Evolutionary conservation across 2,797 vertebrate genomes (phyloP), one percentile per base, ranked within the genome.

Genomic region (Macropodus opercularis): DNA sequence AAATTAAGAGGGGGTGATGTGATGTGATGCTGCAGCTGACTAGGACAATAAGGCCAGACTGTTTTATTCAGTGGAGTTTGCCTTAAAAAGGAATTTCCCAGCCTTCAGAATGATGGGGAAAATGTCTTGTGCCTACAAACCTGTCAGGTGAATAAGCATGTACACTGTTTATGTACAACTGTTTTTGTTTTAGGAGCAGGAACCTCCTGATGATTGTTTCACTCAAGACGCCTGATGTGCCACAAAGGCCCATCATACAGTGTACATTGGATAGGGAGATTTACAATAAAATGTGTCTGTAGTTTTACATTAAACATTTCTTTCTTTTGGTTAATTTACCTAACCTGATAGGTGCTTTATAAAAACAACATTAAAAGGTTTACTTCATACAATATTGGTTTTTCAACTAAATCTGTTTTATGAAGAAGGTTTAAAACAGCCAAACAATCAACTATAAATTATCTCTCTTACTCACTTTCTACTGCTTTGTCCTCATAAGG

Each of bases 251-350:
- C 18, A 19, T 32, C 53, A 18, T 68, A 42, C 27, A 41, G 3
- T 34, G 51, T 75, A 31, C 18, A 67, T 17, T 72, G 43, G 24
- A 49, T 41, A 40, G 18, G 27, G 42, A 58, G 22, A 49, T 51
- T 13, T 72, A 56, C 22, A 77, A 73, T 76, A 51, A 76, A 83
- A 75, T 57, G 43, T 46, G 26, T 35, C 31, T 57, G 9, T 52
- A 18, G 40, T 60, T 48, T 55, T 7, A 35, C 42, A 42, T 56
- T 9, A 23, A 13, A 3, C n/a, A 14, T 29, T 2, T 5, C 59
- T 42, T 27, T 31, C 14, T 19, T 4, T 5, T 36, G 14, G 5
- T 6, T 43, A 8, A 40, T 48, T 44, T 0, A 31, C 3, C 10
- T 26, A 11, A 40, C 5, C 11, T 10, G 12, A 8, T 19, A 3